phyloP scores from a whole-genome alignment of 2,888 invertebrate species.

The Apamea sordens region DNA sequence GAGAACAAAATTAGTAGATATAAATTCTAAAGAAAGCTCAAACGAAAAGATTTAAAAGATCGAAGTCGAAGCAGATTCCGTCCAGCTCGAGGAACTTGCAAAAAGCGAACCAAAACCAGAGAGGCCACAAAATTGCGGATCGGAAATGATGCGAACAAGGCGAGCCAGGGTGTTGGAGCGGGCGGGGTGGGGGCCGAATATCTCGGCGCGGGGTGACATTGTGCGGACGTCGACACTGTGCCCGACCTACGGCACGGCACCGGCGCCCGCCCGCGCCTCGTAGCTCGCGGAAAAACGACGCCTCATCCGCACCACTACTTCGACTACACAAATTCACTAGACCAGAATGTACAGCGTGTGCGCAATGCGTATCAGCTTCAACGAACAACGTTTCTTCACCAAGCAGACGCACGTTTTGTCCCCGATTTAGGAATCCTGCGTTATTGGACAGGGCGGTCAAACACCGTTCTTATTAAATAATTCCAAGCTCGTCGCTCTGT shows the following conservation, averaged over 20 bases:
- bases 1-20: not conserved
- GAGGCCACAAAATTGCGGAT: slow-evolving; percentile 75
- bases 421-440: slow-evolving; percentile 35
- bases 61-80: slow-evolving; percentile 15
- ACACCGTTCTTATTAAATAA: slow-evolving; percentile 65
- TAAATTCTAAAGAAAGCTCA: not conserved
- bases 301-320: slow-evolving; percentile 76
- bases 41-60: slow-evolving; percentile 13
- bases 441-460: slow-evolving; percentile 43
- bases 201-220: slow-evolving; percentile 87
- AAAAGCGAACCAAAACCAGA: slow-evolving; percentile 68
- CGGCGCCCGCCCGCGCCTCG: slow-evolving; percentile 72
- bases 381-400: slow-evolving; percentile 38
- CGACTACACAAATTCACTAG: slow-evolving; percentile 54
- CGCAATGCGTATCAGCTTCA: slow-evolving; percentile 36
- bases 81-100: slow-evolving; percentile 36
- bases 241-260: slow-evolving; percentile 87
- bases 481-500: slow-evolving; percentile 72
- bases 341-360: slow-evolving; percentile 54
- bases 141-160: slow-evolving; percentile 81
- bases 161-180: slow-evolving; percentile 60
- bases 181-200: slow-evolving; percentile 77
- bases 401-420: slow-evolving; percentile 37
- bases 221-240: slow-evolving; percentile 86
- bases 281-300: slow-evolving; percentile 77